These are phyloP conservation scores for Microtus montanus DNA, from an alignment of 2,113 vertebrate genomes.

Conservation along the genomic window DNA sequence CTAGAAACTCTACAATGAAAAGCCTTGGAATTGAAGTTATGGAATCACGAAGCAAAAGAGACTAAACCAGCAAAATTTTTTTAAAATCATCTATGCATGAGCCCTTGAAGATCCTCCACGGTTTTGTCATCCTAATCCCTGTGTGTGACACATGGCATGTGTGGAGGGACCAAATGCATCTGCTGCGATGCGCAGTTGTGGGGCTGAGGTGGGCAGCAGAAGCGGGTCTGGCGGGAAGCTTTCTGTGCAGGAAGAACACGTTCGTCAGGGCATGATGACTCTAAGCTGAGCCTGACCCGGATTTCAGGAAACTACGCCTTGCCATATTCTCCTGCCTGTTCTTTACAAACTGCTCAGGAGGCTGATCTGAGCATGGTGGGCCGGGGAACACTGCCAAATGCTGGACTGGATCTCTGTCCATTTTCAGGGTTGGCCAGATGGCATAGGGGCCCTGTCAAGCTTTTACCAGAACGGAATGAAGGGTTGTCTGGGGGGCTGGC, in stretches of 20 bases:
- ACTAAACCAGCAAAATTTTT: not conserved
- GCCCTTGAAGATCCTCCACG: rapidly evolving
- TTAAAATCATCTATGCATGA: not conserved
- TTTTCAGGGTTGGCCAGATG: rapidly evolving
- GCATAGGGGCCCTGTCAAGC: too few relatives aligned
- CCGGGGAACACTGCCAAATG: not conserved
- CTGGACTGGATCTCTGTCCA: not conserved
- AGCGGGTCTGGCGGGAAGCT: not conserved
- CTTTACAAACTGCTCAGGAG: not conserved
- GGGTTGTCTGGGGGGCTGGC: not conserved
- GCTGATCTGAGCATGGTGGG: not conserved
- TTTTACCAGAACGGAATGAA: not conserved
- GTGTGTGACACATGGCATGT: not conserved
- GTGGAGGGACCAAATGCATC: not conserved
- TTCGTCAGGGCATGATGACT: not conserved
- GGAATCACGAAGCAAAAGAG: rapidly evolving
- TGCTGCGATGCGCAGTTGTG: too few relatives aligned
- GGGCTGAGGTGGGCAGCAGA: not conserved
- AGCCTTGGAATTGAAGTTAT: not conserved
- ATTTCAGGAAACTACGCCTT: not conserved
- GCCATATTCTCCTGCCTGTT: not conserved
- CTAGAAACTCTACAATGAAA: not conserved
- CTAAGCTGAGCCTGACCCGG: not conserved
- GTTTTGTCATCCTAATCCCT: not conserved
- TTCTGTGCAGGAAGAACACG: not conserved